Percentiles rank a stretch among this genome's conserved stretches.
Conservation (phyloP, 1,140 invertebrate genomes). For the Ptiloglossa arizonensis region DNA sequence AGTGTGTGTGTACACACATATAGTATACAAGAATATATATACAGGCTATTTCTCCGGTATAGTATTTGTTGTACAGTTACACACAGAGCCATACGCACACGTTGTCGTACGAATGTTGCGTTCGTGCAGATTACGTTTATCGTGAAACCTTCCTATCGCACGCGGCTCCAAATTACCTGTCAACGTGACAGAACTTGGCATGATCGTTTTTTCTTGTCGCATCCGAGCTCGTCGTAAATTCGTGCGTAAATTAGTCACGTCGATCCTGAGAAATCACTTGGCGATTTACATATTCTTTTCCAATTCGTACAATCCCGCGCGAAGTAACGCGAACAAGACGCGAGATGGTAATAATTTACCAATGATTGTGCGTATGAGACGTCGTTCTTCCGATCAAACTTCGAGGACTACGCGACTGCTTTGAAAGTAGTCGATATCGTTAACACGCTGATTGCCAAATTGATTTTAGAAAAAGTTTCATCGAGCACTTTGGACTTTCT, state of each 20-base stretch:
- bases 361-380: too few relatives aligned
- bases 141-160: conserved; percentile 51
- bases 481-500: too few relatives aligned
- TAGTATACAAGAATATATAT: not conserved
- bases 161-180: conserved; percentile 25
- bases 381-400: too few relatives aligned
- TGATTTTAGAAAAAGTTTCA: too few relatives aligned
- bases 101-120: conserved; percentile 14
- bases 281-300: not conserved
- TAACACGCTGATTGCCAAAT: too few relatives aligned
- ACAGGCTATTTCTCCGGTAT: conserved; percentile 20
- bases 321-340: not conserved
- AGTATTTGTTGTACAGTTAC: conserved; percentile 46
- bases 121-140: conserved; percentile 42
- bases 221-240: conserved; percentile 32
- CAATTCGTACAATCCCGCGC: not conserved
- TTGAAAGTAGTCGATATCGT: too few relatives aligned
- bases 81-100: conserved; percentile 34
- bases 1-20: conserved; percentile 2
- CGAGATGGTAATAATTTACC: too few relatives aligned
- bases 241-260: conserved; percentile 10
- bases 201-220: conserved; percentile 33
- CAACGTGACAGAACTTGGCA: conserved; percentile 9
- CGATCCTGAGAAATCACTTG: not conserved
- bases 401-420: too few relatives aligned